These are phyloP conservation scores for Diarsia dahlii DNA, from an alignment of 2,888 invertebrate species.

Conservation along the genomic window DNA sequence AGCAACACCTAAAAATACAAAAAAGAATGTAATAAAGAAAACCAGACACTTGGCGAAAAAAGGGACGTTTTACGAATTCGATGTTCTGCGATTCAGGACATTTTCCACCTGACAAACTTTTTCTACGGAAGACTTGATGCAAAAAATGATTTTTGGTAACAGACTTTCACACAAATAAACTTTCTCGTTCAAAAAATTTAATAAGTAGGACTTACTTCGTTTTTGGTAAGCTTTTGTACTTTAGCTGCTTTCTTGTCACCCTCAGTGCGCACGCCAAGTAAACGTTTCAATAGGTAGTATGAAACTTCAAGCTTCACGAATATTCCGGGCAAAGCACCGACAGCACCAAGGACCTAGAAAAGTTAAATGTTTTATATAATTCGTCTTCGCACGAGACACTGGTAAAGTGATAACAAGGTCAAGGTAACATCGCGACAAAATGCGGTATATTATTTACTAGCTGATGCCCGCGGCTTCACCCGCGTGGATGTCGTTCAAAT, in stretches of 20 bases:
- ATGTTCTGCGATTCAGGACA: not conserved
- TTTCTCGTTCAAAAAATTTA: no score
- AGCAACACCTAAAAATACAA: slow-evolving; percentile 92
- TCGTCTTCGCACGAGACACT: slow-evolving; percentile 18
- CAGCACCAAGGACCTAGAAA: slow-evolving; percentile 96
- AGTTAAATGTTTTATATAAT: slow-evolving; percentile 22
- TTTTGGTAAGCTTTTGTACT: slow-evolving; percentile 97
- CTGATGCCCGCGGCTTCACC: no score
- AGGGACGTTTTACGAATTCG: not conserved
- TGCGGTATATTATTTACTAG: no score
- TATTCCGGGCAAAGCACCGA: slow-evolving; percentile 98
- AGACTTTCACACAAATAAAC: no score
- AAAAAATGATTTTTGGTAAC: no score
- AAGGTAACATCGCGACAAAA: slow-evolving; percentile 5
- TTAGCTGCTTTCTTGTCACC: slow-evolving; percentile 99
- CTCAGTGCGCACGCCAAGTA: slow-evolving; percentile 99
- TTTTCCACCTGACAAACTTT: no score
- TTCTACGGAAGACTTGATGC: no score
- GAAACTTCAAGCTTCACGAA: slow-evolving; percentile 99
- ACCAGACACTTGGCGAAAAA: no score
- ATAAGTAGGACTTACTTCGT: slow-evolving; percentile 92
- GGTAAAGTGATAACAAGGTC: slow-evolving; percentile 1
- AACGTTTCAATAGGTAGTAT: slow-evolving; percentile 98
- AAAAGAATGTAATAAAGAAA: not conserved
- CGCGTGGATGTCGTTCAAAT: no score